Evolutionary conservation across 2,113 vertebrate genomes (phyloP).

Genomic region (Setophaga coronata): DNA sequence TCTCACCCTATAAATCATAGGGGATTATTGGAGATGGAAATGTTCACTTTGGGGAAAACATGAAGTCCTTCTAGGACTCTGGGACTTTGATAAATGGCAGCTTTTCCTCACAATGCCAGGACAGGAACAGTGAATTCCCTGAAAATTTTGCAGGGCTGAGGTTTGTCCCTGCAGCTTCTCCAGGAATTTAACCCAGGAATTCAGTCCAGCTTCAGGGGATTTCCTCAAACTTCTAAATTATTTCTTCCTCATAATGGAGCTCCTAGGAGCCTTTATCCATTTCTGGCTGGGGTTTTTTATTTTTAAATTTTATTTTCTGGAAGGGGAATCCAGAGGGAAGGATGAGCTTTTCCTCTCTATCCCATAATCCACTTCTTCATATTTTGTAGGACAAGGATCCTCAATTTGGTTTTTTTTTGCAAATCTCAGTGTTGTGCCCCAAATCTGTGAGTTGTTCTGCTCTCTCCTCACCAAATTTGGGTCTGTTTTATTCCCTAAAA

Average conservation of each 20-base stretch:
- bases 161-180: conserved; percentile 21
- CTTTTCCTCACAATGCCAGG: background rate
- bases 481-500: conserved; percentile 53
- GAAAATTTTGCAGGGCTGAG: conserved; percentile 35
- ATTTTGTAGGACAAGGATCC: background rate
- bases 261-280: background rate
- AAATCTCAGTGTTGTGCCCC: background rate
- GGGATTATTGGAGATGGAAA: background rate
- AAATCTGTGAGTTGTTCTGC: background rate
- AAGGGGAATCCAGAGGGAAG: background rate
- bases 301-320: background rate
- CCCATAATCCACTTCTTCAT: background rate
- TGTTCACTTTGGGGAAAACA: background rate
- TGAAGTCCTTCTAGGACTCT: background rate
- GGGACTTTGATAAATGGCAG: background rate
- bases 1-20: background rate
- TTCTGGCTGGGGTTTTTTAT: background rate
- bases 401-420: background rate
- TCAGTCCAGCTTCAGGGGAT: background rate
- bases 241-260: background rate
- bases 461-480: background rate
- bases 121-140: background rate
- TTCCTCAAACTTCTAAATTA: background rate
- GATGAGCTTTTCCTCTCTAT: background rate
- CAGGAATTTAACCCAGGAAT: conserved; percentile 56